Percentiles rank a stretch among this genome's conserved stretches.
These are phyloP conservation scores for Zaprionus africanus DNA, from an alignment of 1,140 invertebrate species.

Conservation along the genomic window DNA sequence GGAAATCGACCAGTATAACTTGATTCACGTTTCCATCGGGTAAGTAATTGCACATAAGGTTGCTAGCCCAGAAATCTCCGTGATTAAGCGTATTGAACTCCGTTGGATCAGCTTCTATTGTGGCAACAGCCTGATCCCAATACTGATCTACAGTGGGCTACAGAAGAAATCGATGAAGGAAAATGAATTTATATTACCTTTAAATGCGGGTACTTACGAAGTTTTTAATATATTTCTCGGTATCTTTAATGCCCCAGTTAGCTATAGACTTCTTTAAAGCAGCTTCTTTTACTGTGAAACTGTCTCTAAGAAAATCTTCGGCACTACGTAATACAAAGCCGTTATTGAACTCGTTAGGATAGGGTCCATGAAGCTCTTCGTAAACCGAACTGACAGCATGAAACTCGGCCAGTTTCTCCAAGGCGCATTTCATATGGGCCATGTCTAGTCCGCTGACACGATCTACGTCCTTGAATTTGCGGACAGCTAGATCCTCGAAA, in stretches of 20 bases:
- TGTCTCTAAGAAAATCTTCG: slow-evolving; percentile 30
- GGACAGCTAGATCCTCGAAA: slow-evolving; percentile 60
- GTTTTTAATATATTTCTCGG: slow-evolving; percentile 58
- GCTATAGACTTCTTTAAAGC: slow-evolving; percentile 60
- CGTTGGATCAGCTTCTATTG: slow-evolving; percentile 69
- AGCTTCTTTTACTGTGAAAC: slow-evolving; percentile 22
- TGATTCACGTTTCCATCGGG: slow-evolving; percentile 53
- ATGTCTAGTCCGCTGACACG: slow-evolving; percentile 85
- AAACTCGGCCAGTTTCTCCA: slow-evolving; percentile 85
- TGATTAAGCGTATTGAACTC: slow-evolving; percentile 87
- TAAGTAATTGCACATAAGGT: slow-evolving; percentile 83
- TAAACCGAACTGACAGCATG: slow-evolving; percentile 85
- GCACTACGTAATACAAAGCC: slow-evolving; percentile 48
- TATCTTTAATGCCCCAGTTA: slow-evolving; percentile 60
- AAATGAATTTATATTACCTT: neutral
- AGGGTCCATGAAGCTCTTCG: slow-evolving; percentile 57
- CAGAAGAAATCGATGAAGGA: neutral
- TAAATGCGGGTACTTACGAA: slow-evolving; percentile 53
- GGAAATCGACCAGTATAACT: slow-evolving; percentile 84
- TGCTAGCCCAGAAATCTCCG: slow-evolving; percentile 86
- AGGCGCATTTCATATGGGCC: slow-evolving; percentile 84
- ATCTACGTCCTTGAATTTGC: slow-evolving; percentile 73
- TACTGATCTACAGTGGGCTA: slow-evolving; percentile 67
- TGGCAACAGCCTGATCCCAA: slow-evolving; percentile 31
- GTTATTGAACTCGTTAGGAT: slow-evolving; percentile 56